These are phyloP conservation scores for Globodera ellingtonae DNA, from an alignment of 1,140 invertebrate genomes.

Conservation along the genomic window DNA sequence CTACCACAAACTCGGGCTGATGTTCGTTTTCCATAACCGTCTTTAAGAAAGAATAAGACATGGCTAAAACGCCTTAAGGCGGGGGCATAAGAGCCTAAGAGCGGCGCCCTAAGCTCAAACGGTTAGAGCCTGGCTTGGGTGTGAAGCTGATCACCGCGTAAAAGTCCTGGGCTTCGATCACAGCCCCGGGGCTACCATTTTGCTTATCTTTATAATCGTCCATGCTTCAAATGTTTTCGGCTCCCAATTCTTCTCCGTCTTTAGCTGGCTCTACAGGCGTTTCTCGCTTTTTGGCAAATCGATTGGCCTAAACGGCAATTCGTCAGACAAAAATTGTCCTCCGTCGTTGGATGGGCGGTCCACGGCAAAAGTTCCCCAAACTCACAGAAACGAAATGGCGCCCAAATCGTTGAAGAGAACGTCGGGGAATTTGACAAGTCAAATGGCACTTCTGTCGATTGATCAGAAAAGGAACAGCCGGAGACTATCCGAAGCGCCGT, in stretches of 20 bases:
- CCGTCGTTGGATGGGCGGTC: not conserved
- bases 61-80: too few relatives aligned
- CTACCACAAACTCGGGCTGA: slow-evolving; percentile 50
- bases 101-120: too few relatives aligned
- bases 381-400: not conserved
- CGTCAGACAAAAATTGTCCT: slow-evolving; percentile 1
- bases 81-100: too few relatives aligned
- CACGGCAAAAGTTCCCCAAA: not conserved
- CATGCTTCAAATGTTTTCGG: slow-evolving; percentile 25
- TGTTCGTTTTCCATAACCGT: slow-evolving; percentile 35
- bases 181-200: not conserved
- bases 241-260: not conserved
- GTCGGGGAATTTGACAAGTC: not conserved
- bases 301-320: not conserved
- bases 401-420: not conserved
- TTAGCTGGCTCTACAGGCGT: slow-evolving; percentile 30
- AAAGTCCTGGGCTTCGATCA: too few relatives aligned
- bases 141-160: too few relatives aligned
- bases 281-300: slow-evolving; percentile 15
- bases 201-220: not conserved
- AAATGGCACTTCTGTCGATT: not conserved
- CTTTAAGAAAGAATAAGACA: not conserved
- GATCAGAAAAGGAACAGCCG: not conserved
- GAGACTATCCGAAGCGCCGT: not conserved
- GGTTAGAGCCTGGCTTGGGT: too few relatives aligned